Evolutionary conservation across 2,113 vertebrate species (phyloP).

Genomic region (Brachirus orientalis): DNA sequence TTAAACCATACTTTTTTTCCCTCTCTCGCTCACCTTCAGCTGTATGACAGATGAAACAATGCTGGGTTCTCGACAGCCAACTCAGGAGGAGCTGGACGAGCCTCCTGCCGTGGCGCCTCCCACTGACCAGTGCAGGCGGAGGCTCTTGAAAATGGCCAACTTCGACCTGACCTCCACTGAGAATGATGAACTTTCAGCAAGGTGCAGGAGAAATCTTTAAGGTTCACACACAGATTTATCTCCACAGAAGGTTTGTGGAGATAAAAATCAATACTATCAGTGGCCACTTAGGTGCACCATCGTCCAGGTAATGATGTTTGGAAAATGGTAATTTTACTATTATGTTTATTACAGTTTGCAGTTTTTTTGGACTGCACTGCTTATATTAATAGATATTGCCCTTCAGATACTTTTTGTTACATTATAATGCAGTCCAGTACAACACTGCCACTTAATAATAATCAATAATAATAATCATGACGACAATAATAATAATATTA

Average conservation of each 20-base stretch:
- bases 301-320: too few relatives aligned
- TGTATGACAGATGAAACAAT: slow-evolving; percentile 84
- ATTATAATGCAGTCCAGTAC: too few relatives aligned
- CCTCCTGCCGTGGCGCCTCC: slow-evolving; percentile 19
- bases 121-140: slow-evolving; percentile 57
- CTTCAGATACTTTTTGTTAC: too few relatives aligned
- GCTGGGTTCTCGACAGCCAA: slow-evolving; percentile 80
- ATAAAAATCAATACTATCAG: not conserved
- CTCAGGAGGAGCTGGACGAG: slow-evolving; percentile 79
- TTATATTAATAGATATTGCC: too few relatives aligned
- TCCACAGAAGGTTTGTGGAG: not conserved
- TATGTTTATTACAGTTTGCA: too few relatives aligned
- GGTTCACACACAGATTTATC: not conserved
- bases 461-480: too few relatives aligned
- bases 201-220: slow-evolving; percentile 54
- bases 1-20: not conserved
- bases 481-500: too few relatives aligned
- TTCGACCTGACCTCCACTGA: slow-evolving; percentile 75
- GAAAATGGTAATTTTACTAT: too few relatives aligned
- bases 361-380: too few relatives aligned
- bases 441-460: too few relatives aligned
- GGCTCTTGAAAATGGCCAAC: slow-evolving; percentile 69
- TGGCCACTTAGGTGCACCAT: too few relatives aligned
- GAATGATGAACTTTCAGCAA: slow-evolving; percentile 44
- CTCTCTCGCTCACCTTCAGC: slow-evolving; percentile 57